phyloP scores from a whole-genome alignment of 2,888 invertebrate species.

The Cephus pulcher region DNA sequence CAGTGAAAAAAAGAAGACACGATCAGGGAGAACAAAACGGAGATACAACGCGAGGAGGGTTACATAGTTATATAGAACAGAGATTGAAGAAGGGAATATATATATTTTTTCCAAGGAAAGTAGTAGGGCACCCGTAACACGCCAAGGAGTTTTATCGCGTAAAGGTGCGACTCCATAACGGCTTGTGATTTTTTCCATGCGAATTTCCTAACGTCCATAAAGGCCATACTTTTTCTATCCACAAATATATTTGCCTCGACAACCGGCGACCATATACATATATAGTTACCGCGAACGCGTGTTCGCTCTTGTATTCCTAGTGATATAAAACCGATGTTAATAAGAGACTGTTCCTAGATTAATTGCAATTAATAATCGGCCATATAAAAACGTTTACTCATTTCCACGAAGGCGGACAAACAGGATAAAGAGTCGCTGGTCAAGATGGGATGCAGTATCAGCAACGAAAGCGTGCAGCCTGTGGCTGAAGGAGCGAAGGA shows the following conservation, averaged over 20 bases:
- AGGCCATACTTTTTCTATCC: background rate
- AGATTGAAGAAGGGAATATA: constrained; percentile 4
- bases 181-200: background rate
- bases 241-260: background rate
- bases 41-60: background rate
- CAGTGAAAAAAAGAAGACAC: background rate
- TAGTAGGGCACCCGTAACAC: background rate
- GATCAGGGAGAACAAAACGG: background rate
- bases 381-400: constrained; percentile 4
- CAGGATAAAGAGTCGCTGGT: background rate
- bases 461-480: constrained; percentile 69
- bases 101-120: constrained; percentile 1
- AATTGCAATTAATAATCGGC: background rate
- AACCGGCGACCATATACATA: background rate
- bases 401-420: constrained; percentile 1
- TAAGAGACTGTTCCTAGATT: constrained; percentile 12
- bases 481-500: constrained; percentile 60
- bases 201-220: background rate
- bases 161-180: constrained; percentile 8
- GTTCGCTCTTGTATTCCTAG: background rate
- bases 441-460: constrained; percentile 72
- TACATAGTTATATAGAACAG: background rate
- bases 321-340: constrained; percentile 21
- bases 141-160: background rate
- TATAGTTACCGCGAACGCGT: background rate